Evolutionary conservation across 2,113 vertebrate genomes (phyloP).

Genomic region (human (Homo sapiens)): DNA sequence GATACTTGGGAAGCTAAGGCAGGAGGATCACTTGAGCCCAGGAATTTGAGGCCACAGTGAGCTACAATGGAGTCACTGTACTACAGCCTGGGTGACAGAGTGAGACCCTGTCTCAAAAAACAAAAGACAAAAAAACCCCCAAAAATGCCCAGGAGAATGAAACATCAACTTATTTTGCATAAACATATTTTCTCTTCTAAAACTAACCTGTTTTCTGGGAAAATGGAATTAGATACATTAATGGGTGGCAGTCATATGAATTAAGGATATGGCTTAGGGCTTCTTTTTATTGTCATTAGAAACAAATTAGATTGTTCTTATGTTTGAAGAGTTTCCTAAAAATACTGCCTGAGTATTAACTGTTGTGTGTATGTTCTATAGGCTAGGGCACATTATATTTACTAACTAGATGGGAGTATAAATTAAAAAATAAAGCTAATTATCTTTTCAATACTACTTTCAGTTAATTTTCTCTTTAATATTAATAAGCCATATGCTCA

Average conservation of each 20-base stretch:
- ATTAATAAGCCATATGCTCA: background rate
- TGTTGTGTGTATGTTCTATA: background rate
- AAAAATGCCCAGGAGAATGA: background rate
- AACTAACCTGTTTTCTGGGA: background rate
- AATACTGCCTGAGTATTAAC: background rate
- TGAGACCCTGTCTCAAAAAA: no score
- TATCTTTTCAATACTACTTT: background rate
- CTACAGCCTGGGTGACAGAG: no score
- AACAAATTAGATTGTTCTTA: background rate
- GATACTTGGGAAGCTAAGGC: no score
- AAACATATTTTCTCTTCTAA: background rate
- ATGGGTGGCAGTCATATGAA: background rate
- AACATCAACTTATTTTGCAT: background rate
- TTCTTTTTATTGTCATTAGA: conserved; percentile 6
- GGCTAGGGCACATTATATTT: background rate
- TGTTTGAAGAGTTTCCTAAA: background rate
- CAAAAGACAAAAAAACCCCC: no score
- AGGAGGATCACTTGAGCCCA: no score
- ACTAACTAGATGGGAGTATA: background rate
- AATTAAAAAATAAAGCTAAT: background rate
- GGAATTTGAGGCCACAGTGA: no score
- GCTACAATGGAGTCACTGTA: no score
- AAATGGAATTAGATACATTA: background rate
- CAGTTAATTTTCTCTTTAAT: background rate
- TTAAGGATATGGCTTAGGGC: background rate